A percentile compares a stretch with the other conserved stretches of the same genome.
Conservation (phyloP, 2,888 invertebrate species). For the Caenorhabditis sp. region DNA sequence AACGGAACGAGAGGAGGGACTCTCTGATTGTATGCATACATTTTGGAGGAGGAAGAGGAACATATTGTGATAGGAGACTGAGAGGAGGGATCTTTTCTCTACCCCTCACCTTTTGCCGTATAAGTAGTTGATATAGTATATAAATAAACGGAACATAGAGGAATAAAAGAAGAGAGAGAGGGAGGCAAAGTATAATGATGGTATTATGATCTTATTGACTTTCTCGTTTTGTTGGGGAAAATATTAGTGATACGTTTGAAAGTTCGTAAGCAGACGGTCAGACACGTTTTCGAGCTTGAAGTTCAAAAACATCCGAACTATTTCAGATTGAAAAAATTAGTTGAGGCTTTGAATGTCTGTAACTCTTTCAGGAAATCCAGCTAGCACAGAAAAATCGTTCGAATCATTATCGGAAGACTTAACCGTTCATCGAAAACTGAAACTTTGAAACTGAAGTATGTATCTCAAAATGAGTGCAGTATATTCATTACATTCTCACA, state of each 20-base stretch:
- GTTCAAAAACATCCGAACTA: no score
- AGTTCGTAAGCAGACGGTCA: not conserved
- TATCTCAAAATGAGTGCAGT: no score
- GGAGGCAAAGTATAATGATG: constrained; percentile 17
- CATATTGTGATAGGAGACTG: constrained; percentile 28
- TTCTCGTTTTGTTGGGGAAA: constrained; percentile 7
- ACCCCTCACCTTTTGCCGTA: constrained; percentile 32
- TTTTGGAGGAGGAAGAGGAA: constrained; percentile 24
- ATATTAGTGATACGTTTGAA: not conserved
- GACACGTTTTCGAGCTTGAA: no score
- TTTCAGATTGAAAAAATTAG: no score
- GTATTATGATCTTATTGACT: not conserved
- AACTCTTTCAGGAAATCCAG: no score
- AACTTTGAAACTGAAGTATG: no score
- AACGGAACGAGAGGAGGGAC: constrained; percentile 34
- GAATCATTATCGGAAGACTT: no score
- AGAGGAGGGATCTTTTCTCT: not conserved
- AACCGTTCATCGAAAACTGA: no score
- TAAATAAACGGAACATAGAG: constrained; percentile 31
- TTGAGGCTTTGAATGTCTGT: no score
- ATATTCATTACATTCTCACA: no score
- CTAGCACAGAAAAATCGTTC: no score
- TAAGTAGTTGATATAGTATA: constrained; percentile 56
- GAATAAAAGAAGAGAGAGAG: constrained; percentile 10
- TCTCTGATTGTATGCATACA: constrained; percentile 50